Evolutionary conservation across 2,888 invertebrate genomes (phyloP).

Genomic region (Synergus umbraculus): DNA sequence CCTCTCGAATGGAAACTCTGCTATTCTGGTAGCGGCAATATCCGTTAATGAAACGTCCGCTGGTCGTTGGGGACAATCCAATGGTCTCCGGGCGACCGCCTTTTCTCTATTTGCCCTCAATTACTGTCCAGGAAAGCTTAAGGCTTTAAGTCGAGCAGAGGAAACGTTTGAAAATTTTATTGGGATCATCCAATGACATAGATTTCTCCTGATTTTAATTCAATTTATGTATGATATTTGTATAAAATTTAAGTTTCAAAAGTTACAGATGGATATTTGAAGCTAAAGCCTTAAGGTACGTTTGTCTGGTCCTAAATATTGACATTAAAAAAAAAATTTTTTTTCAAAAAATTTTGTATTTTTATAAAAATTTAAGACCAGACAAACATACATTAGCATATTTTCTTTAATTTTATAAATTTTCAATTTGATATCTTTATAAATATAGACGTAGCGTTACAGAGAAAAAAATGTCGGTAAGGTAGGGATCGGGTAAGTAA

Average conservation of each 20-base stretch:
- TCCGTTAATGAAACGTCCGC: slow-evolving; percentile 67
- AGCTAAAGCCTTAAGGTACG: too few species aligned
- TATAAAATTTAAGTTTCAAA: background rate
- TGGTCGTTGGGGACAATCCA: background rate
- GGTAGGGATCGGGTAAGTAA: too few species aligned
- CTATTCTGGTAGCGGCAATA: slow-evolving; percentile 58
- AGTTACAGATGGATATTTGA: background rate
- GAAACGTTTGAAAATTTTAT: background rate
- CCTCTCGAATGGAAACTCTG: slow-evolving; percentile 46
- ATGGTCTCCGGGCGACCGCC: slow-evolving; percentile 45
- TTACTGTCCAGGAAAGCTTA: slow-evolving; percentile 59
- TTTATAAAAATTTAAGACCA: too few species aligned
- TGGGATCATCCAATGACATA: background rate
- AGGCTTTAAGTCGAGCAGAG: slow-evolving; percentile 44
- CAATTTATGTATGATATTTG: background rate
- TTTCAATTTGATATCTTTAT: too few species aligned
- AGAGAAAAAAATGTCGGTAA: too few species aligned
- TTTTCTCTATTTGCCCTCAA: slow-evolving; percentile 67
- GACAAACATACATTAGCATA: too few species aligned
- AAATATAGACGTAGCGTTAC: too few species aligned
- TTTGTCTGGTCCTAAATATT: too few species aligned
- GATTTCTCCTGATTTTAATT: background rate
- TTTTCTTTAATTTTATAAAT: too few species aligned
- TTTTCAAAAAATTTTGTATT: too few species aligned
- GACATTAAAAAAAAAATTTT: too few species aligned